Evolutionary conservation across 1,140 invertebrate genomes (phyloP).

Genomic region (Idris sp.): DNA sequence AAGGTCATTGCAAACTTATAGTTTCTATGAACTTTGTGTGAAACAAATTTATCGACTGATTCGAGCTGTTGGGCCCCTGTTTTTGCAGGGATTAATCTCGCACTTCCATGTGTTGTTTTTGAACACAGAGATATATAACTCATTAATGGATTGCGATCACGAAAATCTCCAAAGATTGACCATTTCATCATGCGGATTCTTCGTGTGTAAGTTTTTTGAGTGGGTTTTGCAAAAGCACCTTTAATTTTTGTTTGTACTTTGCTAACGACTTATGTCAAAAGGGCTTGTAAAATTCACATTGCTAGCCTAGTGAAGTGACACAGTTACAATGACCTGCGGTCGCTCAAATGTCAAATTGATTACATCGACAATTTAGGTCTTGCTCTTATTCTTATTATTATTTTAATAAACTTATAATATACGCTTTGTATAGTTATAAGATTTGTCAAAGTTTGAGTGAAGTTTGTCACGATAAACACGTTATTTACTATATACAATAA

Average conservation of each 20-base stretch:
- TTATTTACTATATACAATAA: no score
- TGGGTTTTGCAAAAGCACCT: no score
- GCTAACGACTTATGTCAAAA: conserved; percentile 36
- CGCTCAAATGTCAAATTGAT: conserved; percentile 37
- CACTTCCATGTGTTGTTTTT: conserved; percentile 19
- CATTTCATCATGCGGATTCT: conserved; percentile 40
- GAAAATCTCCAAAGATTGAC: conserved; percentile 17
- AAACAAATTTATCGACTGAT: conserved; percentile 49
- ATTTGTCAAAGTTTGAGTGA: no score
- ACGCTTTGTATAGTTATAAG: no score
- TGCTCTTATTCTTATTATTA: background rate
- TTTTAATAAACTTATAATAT: no score
- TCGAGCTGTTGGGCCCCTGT: conserved; percentile 20
- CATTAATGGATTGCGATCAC: conserved; percentile 44
- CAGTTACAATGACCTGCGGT: conserved; percentile 41
- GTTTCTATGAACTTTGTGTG: conserved; percentile 33
- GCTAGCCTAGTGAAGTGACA: conserved; percentile 31
- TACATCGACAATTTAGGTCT: conserved; percentile 21
- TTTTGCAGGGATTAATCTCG: conserved; percentile 43
- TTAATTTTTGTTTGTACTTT: conserved; percentile 10
- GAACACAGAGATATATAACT: conserved; percentile 16
- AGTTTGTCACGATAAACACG: no score
- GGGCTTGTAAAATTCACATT: conserved; percentile 19
- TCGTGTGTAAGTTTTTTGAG: conserved; percentile 40
- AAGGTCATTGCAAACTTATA: conserved; percentile 57